Base-by-base conservation (phyloP, 2,113 vertebrate genomes). In the Camarhynchus parvulus region DNA sequence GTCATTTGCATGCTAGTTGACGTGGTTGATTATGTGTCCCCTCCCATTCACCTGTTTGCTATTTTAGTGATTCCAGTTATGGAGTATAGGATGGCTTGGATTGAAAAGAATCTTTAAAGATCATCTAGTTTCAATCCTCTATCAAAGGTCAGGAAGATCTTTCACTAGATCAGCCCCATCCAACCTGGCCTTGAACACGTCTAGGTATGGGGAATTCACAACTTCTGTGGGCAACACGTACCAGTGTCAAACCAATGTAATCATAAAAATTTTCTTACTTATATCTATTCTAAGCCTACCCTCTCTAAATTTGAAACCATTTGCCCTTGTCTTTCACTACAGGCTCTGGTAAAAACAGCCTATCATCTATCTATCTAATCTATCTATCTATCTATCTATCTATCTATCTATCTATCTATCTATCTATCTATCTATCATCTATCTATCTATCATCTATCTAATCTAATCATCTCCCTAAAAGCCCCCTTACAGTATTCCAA, bases 241-340 rank as follows among this genome's bases (percentile, higher is more conserved):
- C 16, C 23, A 30, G 28, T 30, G 20, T 46, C 24, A 24, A 67
- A 61, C 3, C 23, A 46, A 52, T 14, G 33, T 7, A 74, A 59
- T 52, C 0, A 1, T 24, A 10, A 16, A 21, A 27, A 39, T 1
- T n/a, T n/a, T 68, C 11, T 46, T 49, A 28, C 13, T 62, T 73
- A 13, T 28, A 50, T 66, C 21, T 44, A 19, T 39, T 46, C 33
- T 67, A 39, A 61, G 39, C 28, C 33, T 53, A n/a, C 11, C 11
- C 15, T 74, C 28, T 53, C n/a, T 61, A 16, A 67, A 1, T 61
- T 18, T 82, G 53, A 53, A 75, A 46, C 13, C 2, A 28, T 16
- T 81, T 37, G 8, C 10, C 33, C 28, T 74, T 39, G 22, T 28
- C 27, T 73, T 88, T 59, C 23, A 24, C 44, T 44, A 11, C 22